These are phyloP conservation scores for Knipowitschia caucasica DNA, from an alignment of 2,797 vertebrate genomes.

Conservation along the genomic window DNA sequence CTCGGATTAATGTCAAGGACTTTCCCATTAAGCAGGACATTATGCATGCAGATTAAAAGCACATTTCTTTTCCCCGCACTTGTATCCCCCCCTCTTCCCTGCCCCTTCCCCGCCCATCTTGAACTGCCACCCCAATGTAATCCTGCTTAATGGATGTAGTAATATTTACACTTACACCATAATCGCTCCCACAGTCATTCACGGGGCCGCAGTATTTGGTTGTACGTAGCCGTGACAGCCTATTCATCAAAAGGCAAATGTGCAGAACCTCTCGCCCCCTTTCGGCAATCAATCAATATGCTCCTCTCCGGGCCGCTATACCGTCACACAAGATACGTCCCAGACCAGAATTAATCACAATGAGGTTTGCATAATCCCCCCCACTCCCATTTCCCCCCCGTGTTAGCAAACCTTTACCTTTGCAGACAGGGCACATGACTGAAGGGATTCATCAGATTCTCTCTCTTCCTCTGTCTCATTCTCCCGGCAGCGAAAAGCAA, in stretches of 20 bases:
- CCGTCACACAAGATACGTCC: slow-evolving; percentile 67
- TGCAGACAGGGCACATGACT: slow-evolving; percentile 62
- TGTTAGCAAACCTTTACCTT: slow-evolving; percentile 70
- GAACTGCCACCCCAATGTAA: slow-evolving; percentile 70
- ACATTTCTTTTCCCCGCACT: slow-evolving; percentile 46
- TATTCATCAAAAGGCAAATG: slow-evolving; percentile 80
- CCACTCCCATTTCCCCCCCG: slow-evolving; percentile 55
- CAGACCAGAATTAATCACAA: slow-evolving; percentile 76
- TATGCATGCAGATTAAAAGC: slow-evolving; percentile 66
- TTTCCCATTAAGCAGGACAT: slow-evolving; percentile 68
- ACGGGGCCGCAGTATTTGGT: slow-evolving; percentile 74
- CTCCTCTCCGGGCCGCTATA: slow-evolving; percentile 62
- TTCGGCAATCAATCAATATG: slow-evolving; percentile 81
- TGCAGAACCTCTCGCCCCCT: slow-evolving; percentile 71
- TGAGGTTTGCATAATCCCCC: slow-evolving; percentile 77
- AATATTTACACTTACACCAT: slow-evolving; percentile 80
- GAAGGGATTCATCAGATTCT: slow-evolving; percentile 65
- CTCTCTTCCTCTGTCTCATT: slow-evolving; percentile 19
- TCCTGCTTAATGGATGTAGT: slow-evolving; percentile 77
- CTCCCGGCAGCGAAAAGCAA: slow-evolving; percentile 39
- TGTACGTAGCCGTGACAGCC: slow-evolving; percentile 77
- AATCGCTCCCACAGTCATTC: slow-evolving; percentile 78
- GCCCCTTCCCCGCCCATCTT: slow-evolving; percentile 26
- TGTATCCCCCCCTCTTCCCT: slow-evolving; percentile 46
- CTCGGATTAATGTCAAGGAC: slow-evolving; percentile 75